phyloP scores from a whole-genome alignment of 1,140 invertebrate species.

The Phthorimaea operculella region DNA sequence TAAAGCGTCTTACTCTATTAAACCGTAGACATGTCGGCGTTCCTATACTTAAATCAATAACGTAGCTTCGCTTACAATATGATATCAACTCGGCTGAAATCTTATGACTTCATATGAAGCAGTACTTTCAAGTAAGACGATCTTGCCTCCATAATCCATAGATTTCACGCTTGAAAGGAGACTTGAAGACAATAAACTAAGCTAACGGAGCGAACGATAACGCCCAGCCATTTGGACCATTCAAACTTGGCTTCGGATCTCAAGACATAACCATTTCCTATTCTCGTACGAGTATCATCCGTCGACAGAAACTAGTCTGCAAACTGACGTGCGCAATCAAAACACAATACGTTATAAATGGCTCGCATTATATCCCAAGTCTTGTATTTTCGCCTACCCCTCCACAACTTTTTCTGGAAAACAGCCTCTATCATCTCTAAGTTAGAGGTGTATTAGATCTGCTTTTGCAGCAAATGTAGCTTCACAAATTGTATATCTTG shows the following conservation, averaged over 20 bases:
- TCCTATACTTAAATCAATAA: too few relatives aligned
- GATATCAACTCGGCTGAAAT: too few relatives aligned
- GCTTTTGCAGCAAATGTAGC: slow-evolving; percentile 1
- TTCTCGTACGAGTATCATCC: slow-evolving; percentile 46
- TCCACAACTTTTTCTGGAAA: slow-evolving; percentile 10
- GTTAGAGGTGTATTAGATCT: background rate
- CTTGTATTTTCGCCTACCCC: background rate
- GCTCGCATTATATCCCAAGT: slow-evolving; percentile 38
- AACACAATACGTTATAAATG: slow-evolving; percentile 65
- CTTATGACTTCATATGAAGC: too few relatives aligned
- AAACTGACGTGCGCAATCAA: slow-evolving; percentile 56
- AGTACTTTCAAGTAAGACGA: slow-evolving; percentile 1
- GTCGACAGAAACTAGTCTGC: slow-evolving; percentile 42
- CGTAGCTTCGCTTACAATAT: too few relatives aligned
- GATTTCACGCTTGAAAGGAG: slow-evolving; percentile 12
- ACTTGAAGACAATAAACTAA: slow-evolving; percentile 42
- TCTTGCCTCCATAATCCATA: slow-evolving; percentile 4
- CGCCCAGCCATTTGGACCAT: slow-evolving; percentile 36
- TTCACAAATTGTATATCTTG: slow-evolving; percentile 30
- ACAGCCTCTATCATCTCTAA: slow-evolving; percentile 17
- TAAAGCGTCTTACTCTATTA: too few relatives aligned
- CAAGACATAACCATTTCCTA: slow-evolving; percentile 60
- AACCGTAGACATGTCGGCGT: too few relatives aligned
- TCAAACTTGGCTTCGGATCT: slow-evolving; percentile 41
- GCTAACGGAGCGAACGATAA: slow-evolving; percentile 36